Percentiles rank a stretch among this genome's conserved stretches.
Evolutionary conservation across 2,888 invertebrate species (phyloP).

Genomic region (Dryadula phaetusa): DNA sequence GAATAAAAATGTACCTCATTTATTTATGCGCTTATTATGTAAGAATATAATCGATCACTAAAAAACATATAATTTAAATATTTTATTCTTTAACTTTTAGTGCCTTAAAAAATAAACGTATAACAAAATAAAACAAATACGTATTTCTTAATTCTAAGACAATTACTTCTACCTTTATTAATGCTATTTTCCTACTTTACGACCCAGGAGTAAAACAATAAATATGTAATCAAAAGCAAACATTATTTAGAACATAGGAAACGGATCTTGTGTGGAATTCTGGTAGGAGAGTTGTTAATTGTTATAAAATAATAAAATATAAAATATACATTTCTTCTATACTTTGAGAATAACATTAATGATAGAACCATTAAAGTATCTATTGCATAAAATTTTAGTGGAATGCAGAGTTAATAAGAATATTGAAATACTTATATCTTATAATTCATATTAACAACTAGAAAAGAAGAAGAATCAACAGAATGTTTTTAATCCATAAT

Average conservation of each 20-base stretch:
- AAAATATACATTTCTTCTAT: background rate
- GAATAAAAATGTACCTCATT: background rate
- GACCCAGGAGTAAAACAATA: constrained; percentile 4
- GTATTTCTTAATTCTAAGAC: background rate
- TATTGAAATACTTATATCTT: too few relatives aligned
- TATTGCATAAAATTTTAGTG: too few relatives aligned
- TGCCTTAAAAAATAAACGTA: too few relatives aligned
- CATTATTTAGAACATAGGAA: background rate
- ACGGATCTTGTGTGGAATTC: background rate
- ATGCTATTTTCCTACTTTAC: background rate
- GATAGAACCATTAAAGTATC: too few relatives aligned
- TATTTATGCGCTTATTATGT: too few relatives aligned
- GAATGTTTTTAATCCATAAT: background rate
- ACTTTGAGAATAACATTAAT: background rate
- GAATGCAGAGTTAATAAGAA: too few relatives aligned
- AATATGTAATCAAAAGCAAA: background rate
- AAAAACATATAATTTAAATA: too few relatives aligned
- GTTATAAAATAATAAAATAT: background rate
- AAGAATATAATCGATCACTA: too few relatives aligned
- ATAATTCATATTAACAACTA: too few relatives aligned
- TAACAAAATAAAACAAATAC: background rate
- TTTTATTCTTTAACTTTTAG: too few relatives aligned
- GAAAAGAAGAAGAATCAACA: background rate
- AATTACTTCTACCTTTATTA: constrained; percentile 2
- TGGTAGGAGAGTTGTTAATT: background rate